Conservation (phyloP, 2,797 vertebrate genomes). For the Petrocephalus sullivani region DNA sequence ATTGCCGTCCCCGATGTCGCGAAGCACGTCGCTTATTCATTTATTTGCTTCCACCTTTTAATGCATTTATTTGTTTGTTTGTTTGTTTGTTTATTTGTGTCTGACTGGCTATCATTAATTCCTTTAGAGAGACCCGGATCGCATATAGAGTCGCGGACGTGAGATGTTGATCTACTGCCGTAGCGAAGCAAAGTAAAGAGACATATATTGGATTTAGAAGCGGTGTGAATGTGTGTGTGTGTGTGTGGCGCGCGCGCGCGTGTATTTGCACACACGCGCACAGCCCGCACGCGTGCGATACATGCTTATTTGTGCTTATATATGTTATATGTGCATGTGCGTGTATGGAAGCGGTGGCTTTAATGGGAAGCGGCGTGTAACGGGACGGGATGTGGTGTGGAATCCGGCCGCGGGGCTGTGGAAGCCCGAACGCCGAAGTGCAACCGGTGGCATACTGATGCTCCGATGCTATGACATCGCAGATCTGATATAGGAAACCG, state of each 20-base stretch:
- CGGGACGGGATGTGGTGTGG: background rate
- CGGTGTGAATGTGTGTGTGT: background rate
- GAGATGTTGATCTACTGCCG: background rate
- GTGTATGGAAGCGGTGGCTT: background rate
- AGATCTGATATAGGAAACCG: background rate
- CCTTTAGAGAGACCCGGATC: background rate
- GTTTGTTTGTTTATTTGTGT: background rate
- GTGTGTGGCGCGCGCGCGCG: background rate
- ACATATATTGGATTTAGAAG: background rate
- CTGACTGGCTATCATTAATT: background rate
- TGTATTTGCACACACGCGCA: background rate
- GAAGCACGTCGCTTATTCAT: background rate
- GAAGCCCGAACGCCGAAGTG: slow-evolving; percentile 14
- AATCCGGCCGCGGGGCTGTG: background rate
- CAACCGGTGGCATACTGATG: slow-evolving; percentile 27
- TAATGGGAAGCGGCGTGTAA: background rate
- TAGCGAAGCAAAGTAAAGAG: background rate
- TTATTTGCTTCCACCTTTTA: background rate
- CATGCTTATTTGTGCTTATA: background rate
- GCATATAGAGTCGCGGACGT: background rate
- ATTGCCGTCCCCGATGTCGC: background rate
- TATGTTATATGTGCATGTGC: background rate
- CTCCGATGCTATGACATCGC: background rate
- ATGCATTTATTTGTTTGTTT: background rate
- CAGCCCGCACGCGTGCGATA: background rate